Evolutionary conservation across 2,888 invertebrate species (phyloP), one percentile per base, ranked within the genome.

Genomic region (Exocentrus adspersus): DNA sequence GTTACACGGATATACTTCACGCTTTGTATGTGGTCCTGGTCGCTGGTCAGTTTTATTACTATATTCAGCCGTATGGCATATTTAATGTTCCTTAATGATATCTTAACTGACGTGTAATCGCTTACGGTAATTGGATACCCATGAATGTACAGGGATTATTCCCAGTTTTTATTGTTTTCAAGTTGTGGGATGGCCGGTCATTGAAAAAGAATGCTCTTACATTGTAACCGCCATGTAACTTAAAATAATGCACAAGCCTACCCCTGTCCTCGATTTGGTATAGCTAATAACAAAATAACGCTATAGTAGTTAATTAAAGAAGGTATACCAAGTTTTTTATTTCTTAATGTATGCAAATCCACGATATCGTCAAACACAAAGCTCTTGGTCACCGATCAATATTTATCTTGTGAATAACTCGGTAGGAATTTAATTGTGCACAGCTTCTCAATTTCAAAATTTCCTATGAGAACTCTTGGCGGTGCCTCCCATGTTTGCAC

Each of bases 391-490:
- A 14, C 37, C 10, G 12, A 37, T 37, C 37, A 37, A 37, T 46
- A 32, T 46, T 45, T 46, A 43, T 32, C 24, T 16, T 20, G 30
- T 37, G 46, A 46, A 14, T 46, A 43, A 43, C n/a, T 12, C 10
- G 30, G 17, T 41, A 56, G 32, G 46, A 46, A 57, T 57, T 57
- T 46, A 17, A 57, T 57, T 57, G 46, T 57, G 46, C 54, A 16
- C 17, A 54, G 24, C 46, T 19, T 32, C 46, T 30, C 16, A 28
- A 46, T 57, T 57, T 46, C n/a, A 46, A 46, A 69, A 62, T 63
- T 69, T 74, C 74, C 72, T 68, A 74, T 74, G 74, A 74, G 74
- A 74, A 72, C 72, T 67, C 64, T 58, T 10, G 16, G 32, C 30
- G 12, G 46, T 63, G 67, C 65, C 65, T 69, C 65, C 67, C 52